Evolutionary conservation across 1,140 invertebrate species (phyloP), one percentile per base, ranked within the genome.

Genomic region (Eulimnadia texana): DNA sequence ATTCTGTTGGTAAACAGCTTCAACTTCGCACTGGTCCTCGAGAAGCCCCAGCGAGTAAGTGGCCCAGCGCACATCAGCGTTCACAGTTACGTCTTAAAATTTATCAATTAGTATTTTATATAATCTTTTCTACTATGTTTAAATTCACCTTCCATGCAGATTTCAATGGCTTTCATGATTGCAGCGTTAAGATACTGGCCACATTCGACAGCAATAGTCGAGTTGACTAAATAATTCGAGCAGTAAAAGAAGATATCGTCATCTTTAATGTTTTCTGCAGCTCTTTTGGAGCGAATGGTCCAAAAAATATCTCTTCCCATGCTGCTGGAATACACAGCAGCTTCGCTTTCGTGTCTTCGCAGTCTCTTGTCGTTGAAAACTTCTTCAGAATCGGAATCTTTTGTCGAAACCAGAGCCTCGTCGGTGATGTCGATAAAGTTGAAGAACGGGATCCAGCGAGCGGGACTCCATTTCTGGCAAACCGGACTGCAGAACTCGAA

Each of bases 131-230:
- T 9, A 6, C 33, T 6, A 42, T 9, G 16, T 42, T 9, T 6
- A 42, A 42, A 42, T 16, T 42, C 28, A 64, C 63, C 60, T 57
- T 42, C 28, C 9, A 64, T 50, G 22, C 60, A 64, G 27, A 62
- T 62, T 23, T 64, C 60, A 27, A 64, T 62, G 22, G 63, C 63
- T 29, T 62, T 23, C 50, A 61, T 64, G 24, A 64, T 64, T 9
- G 61, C 54, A 25, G 54, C 52, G 1, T 33, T 33, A 22, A 64
- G 29, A 29, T 54, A 53, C 9, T 47, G 29, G n/a, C 59, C 59
- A 42, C 63, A 64, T 61, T 62, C 63, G 19, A 60, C 27, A 20
- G 28, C 63, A 16, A 64, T 50, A 23, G 58, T 64, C 20, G 63
- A 64, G 28, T 64, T 64, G 28, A 64, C 58, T 0, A 64, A 33